Conservation (phyloP, 2,797 vertebrate species). For the Morus bassanus region DNA sequence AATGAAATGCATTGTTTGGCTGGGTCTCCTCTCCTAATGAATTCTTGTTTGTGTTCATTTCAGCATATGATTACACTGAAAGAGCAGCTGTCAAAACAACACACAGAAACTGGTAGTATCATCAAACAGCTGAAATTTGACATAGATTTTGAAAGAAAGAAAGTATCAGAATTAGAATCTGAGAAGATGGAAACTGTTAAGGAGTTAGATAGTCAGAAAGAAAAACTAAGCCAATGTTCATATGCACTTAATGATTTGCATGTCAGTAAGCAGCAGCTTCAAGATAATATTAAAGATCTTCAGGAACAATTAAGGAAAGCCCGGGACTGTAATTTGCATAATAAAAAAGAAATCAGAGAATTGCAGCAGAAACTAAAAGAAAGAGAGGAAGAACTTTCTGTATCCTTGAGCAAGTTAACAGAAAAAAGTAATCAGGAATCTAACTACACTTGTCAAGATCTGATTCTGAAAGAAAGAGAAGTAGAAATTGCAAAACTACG, state of each 20-base stretch:
- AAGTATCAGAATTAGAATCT: conserved; percentile 57
- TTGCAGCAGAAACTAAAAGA: conserved; percentile 79
- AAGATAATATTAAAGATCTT: conserved; percentile 80
- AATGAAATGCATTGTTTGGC: background rate
- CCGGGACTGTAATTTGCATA: conserved; percentile 73
- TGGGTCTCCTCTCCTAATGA: background rate
- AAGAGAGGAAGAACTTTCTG: conserved; percentile 77
- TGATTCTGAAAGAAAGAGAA: conserved; percentile 74
- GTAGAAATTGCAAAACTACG: conserved; percentile 78
- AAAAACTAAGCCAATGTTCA: conserved; percentile 83
- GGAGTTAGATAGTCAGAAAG: conserved; percentile 81
- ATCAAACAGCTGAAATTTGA: conserved; percentile 76
- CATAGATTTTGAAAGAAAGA: conserved; percentile 75
- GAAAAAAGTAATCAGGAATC: conserved; percentile 50
- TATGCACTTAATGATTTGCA: conserved; percentile 86
- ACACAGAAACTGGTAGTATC: conserved; percentile 77
- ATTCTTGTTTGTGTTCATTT: conserved; percentile 48
- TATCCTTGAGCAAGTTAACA: conserved; percentile 66
- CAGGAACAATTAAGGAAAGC: conserved; percentile 80
- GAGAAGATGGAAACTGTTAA: conserved; percentile 76
- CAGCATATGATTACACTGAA: conserved; percentile 92
- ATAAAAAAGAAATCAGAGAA: conserved; percentile 75
- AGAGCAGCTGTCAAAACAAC: conserved; percentile 86
- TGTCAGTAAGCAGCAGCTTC: conserved; percentile 83
- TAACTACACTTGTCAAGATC: conserved; percentile 25